These are phyloP conservation scores for Nasonovia ribisnigri DNA, from an alignment of 2,888 invertebrate species.

Conservation along the genomic window DNA sequence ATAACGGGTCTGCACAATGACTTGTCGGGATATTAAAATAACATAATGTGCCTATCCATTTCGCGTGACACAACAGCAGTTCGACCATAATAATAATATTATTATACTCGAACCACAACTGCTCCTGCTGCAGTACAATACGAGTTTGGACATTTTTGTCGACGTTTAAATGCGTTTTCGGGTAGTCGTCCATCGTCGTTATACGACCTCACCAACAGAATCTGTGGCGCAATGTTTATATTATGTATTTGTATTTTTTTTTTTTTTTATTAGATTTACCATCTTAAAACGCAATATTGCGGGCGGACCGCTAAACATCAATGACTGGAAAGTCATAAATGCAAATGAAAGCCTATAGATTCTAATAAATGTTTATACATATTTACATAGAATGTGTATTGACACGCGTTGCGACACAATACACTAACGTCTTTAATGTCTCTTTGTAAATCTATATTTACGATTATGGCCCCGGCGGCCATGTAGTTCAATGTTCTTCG, in stretches of 20 bases:
- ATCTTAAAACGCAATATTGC: neutral
- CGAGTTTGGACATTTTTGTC: neutral
- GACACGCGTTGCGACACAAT: conserved; percentile 33
- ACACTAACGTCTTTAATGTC: conserved; percentile 40
- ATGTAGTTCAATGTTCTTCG: neutral
- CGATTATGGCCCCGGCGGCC: conserved; percentile 41
- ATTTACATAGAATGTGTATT: conserved; percentile 57
- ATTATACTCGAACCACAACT: neutral
- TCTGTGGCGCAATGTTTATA: neutral
- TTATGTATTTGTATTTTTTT: neutral
- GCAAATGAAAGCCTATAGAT: conserved; percentile 51
- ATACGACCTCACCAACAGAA: neutral
- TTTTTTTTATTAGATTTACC: neutral
- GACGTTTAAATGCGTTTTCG: neutral
- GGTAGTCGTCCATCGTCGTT: neutral
- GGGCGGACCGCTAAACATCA: neutral
- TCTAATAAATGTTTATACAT: conserved; percentile 39
- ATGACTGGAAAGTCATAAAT: conserved; percentile 37
- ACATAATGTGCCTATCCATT: neutral
- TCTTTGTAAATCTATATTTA: conserved; percentile 51
- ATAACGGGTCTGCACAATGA: neutral
- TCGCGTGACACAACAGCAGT: neutral
- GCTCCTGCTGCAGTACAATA: neutral
- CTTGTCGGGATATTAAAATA: neutral
- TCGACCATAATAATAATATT: neutral